Conservation (phyloP, 2,888 invertebrate species). For the Bombyx huttoni region DNA sequence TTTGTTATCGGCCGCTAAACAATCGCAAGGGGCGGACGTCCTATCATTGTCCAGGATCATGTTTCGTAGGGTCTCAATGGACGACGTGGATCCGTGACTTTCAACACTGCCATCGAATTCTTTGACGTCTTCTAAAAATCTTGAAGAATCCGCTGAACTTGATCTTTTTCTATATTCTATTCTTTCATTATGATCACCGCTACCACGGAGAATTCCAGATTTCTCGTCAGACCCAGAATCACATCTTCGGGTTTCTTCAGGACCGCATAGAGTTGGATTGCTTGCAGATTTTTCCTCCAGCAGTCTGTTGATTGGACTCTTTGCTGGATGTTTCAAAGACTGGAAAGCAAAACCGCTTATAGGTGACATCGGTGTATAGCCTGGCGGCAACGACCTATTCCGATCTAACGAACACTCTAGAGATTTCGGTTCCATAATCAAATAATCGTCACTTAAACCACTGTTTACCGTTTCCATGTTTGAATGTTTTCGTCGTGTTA, state of each 20-base stretch:
- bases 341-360: constrained; percentile 62
- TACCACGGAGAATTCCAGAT: constrained; percentile 7
- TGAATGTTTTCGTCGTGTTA: constrained; percentile 6
- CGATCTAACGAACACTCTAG: constrained; percentile 27
- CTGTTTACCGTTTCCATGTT: constrained; percentile 7
- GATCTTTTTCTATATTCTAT: constrained; percentile 71
- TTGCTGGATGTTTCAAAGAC: constrained; percentile 42
- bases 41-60: constrained; percentile 31
- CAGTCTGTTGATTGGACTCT: constrained; percentile 31
- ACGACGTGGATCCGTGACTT: constrained; percentile 53
- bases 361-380: constrained; percentile 84
- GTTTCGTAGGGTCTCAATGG: constrained; percentile 61
- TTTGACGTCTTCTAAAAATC: constrained; percentile 75
- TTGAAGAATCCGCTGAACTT: constrained; percentile 81
- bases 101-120: constrained; percentile 63
- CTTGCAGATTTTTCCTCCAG: constrained; percentile 76
- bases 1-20: constrained; percentile 26
- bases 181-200: constrained; percentile 16
- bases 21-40: constrained; percentile 46
- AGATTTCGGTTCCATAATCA: constrained; percentile 77
- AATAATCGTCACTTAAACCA: constrained; percentile 69
- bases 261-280: constrained; percentile 76
- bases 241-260: constrained; percentile 15
- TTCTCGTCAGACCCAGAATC: constrained; percentile 6
- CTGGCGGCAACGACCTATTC: constrained; percentile 43